Base-by-base conservation (phyloP, 2,797 vertebrate species). In the Falco cherrug region DNA sequence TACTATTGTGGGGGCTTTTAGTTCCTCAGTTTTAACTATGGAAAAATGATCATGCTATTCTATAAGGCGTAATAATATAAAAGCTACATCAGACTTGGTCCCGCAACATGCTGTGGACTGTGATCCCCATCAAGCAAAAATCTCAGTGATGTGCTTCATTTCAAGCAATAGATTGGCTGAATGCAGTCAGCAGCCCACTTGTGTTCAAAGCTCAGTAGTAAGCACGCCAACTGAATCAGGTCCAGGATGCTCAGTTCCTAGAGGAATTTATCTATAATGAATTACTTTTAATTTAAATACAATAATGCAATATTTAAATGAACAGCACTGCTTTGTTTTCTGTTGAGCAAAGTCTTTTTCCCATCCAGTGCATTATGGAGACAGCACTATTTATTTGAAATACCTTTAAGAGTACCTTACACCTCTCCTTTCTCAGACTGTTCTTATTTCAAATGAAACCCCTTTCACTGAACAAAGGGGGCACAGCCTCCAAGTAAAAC, bases 261-360 rank as follows among this genome's bases (percentile, higher is more conserved):
- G 45, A 70, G 51, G 63, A 82, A 48, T 57, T 31, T 64, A 25
- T 69, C 63, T 82, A 18, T 71, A 84, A 90, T 1, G 0, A 88
- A 81, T 70, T 71, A 51, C 48, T 83, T 74, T 29, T 83, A 26
- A 96, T 89, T 94, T 87, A 60, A 89, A 84, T 68, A 60, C 78
- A 94, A 69, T 25, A 67, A 90, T 39, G 43, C 31, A 73, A n/a
- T 59, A 68, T 68, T 89, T 87, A 82, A 76, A 78, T 53, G 4
- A 83, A 47, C 4, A 74, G 25, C 56, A 37, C 22, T 31, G 51
- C 48, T 76, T 76, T 61, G 10, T 79, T 94, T 88, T 59, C 68
- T 61, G 61, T 10, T 31, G 35, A 86, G 35, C 59, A 3, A 92
- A 84, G 64, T 47, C 39, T 82, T 64, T 64, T 70, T 87, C 71